A percentile compares a stretch with the other conserved stretches of the same genome.
phyloP scores from a whole-genome alignment of 2,797 vertebrate genomes.

The Columba guinea region DNA sequence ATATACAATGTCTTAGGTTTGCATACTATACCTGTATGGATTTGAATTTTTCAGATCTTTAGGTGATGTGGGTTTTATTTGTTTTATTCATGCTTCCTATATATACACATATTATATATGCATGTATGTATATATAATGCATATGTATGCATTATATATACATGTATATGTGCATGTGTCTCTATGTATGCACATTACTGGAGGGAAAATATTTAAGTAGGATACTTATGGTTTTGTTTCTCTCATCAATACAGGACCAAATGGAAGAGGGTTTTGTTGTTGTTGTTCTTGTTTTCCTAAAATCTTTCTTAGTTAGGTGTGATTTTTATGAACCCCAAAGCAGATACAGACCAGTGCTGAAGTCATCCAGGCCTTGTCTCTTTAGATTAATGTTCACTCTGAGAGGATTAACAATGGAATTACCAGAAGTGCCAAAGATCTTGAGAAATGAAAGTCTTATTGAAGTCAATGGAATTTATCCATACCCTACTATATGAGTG shows the following conservation, averaged over 20 bases:
- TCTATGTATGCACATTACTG: background rate
- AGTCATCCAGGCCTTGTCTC: background rate
- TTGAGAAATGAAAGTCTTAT: background rate
- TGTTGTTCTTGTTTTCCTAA: background rate
- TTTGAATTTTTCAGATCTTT: slow-evolving; percentile 7
- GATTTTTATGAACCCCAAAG: background rate
- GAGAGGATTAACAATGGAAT: background rate
- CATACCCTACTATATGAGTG: background rate
- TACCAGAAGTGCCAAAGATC: background rate
- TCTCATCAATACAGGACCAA: background rate
- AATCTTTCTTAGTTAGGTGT: background rate
- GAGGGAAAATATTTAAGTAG: background rate
- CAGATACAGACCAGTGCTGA: background rate
- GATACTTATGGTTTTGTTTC: background rate
- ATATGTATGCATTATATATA: background rate
- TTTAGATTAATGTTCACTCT: background rate
- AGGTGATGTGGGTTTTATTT: background rate
- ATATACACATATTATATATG: background rate
- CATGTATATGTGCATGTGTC: too few relatives aligned
- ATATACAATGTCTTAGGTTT: background rate
- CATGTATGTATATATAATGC: background rate
- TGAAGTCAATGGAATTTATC: background rate
- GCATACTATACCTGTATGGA: background rate
- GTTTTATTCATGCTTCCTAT: background rate
- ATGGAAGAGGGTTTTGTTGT: background rate